These are phyloP conservation scores for Meghimatium bilineatum DNA, from an alignment of 2,888 invertebrate species.

Conservation along the genomic window DNA sequence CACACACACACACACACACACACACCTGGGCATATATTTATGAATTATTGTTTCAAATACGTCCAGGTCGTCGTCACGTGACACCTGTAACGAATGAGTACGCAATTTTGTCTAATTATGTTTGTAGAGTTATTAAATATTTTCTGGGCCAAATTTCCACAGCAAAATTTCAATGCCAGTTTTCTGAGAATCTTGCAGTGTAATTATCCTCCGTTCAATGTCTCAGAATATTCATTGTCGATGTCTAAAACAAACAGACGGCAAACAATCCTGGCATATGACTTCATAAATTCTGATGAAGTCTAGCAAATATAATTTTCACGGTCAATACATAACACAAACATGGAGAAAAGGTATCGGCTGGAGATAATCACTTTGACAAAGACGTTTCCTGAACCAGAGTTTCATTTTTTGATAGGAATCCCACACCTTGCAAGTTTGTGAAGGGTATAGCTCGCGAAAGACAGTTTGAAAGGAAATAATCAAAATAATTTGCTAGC, in stretches of 20 bases:
- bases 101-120: slow-evolving; percentile 12
- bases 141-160: background rate
- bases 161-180: background rate
- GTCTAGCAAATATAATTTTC: slow-evolving; percentile 14
- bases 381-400: background rate
- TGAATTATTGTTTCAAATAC: background rate
- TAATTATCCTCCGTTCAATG: background rate
- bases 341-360: background rate
- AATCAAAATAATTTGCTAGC: background rate
- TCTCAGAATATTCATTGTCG: background rate
- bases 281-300: slow-evolving; percentile 14
- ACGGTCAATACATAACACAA: background rate
- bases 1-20: no score
- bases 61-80: background rate
- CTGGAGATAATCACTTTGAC: background rate
- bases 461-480: background rate
- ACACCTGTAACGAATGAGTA: background rate
- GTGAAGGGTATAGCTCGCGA: background rate
- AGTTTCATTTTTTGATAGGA: background rate
- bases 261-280: slow-evolving; percentile 9
- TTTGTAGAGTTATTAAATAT: slow-evolving; percentile 10
- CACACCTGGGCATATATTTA: background rate
- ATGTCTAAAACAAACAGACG: slow-evolving; percentile 7
- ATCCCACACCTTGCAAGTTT: background rate
- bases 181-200: background rate